Evolutionary conservation across 2,888 invertebrate species (phyloP).

Genomic region (Polylopha cassiicola): DNA sequence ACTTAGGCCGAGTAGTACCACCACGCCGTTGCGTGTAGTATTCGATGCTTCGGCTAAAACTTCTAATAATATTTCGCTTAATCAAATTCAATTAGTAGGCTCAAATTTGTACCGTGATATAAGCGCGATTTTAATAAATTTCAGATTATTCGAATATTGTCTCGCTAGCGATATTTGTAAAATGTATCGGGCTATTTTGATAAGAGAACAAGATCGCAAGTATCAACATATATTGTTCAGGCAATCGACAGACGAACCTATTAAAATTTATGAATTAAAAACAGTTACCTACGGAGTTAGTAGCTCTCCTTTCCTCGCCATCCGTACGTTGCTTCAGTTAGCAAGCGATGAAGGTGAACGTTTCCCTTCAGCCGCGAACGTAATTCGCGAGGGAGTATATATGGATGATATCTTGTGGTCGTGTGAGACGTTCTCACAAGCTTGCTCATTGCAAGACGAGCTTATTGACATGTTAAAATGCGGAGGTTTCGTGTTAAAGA

Average conservation of each 20-base stretch:
- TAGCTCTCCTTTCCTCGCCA: neutral
- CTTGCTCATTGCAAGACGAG: neutral
- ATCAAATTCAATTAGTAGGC: neutral
- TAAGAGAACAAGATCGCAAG: slow-evolving; percentile 1
- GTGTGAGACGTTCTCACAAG: neutral
- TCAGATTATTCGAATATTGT: slow-evolving; percentile 7
- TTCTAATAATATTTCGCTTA: neutral
- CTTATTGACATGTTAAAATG: too few species aligned
- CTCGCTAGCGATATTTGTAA: slow-evolving; percentile 8
- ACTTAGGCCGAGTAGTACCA: neutral
- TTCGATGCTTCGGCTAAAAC: neutral
- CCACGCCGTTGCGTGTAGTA: neutral
- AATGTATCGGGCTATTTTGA: slow-evolving; percentile 9
- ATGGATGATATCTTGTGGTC: neutral
- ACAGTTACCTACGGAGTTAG: neutral
- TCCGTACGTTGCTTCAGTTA: neutral
- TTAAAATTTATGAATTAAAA: neutral
- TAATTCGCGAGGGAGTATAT: neutral
- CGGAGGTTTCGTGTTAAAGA: neutral
- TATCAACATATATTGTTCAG: slow-evolving; percentile 13
- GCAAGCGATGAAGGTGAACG: neutral
- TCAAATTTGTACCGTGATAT: slow-evolving; percentile 13
- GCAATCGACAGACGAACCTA: neutral
- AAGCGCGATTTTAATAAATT: slow-evolving; percentile 7
- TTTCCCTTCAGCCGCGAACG: too few species aligned